Evolutionary conservation across 2,797 vertebrate species (phyloP).

Genomic region (Sebastiscus tertius): DNA sequence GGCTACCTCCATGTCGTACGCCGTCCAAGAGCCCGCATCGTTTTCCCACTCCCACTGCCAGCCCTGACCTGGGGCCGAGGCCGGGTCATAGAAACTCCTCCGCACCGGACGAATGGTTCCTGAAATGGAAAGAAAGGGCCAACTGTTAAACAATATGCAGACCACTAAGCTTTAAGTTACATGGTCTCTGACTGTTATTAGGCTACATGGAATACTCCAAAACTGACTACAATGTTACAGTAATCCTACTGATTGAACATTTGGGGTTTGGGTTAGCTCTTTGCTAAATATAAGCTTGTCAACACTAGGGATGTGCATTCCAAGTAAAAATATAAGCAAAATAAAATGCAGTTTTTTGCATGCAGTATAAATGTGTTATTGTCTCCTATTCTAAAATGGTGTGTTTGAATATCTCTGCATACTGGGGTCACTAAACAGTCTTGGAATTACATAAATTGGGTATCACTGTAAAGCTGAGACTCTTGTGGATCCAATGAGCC

Average conservation of each 20-base stretch:
- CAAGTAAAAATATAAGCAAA: no score
- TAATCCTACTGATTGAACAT: neutral
- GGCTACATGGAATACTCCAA: neutral
- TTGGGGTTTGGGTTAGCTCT: neutral
- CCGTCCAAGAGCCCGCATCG: constrained; percentile 89
- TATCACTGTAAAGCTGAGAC: no score
- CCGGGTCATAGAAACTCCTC: constrained; percentile 90
- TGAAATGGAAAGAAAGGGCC: constrained; percentile 44
- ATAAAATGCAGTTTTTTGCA: no score
- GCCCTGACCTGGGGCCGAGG: constrained; percentile 91
- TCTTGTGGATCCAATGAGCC: no score
- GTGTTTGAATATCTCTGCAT: no score
- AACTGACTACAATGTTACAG: neutral
- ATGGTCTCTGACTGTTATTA: neutral
- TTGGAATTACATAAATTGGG: no score
- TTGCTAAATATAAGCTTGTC: neutral
- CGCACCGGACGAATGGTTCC: constrained; percentile 94
- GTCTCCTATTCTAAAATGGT: no score
- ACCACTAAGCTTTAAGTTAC: neutral
- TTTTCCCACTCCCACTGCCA: constrained; percentile 98
- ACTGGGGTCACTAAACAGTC: no score
- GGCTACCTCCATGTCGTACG: constrained; percentile 93
- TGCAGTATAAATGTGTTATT: no score
- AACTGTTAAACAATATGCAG: neutral
- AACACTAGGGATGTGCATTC: no score